Percentiles rank a stretch among this genome's conserved stretches.
These are phyloP conservation scores for Holothuria scabra DNA, from an alignment of 53 echinoderm and acorn worm genomes.

Conservation along the genomic window DNA sequence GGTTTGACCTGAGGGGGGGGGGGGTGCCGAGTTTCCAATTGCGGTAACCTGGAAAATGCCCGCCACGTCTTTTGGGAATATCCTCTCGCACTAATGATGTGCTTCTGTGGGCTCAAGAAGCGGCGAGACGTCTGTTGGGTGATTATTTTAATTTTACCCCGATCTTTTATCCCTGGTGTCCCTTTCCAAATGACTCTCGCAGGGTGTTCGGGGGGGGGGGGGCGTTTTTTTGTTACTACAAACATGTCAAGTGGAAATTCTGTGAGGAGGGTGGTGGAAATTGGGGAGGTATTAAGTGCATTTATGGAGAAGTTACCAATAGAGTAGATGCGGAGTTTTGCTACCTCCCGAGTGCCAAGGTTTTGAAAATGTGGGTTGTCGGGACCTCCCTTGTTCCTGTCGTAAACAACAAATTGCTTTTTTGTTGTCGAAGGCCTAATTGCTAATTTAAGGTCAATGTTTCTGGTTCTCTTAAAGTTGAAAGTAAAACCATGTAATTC, in stretches of 20 bases:
- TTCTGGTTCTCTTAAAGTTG: no score
- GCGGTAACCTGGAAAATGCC: background rate
- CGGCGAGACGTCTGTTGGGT: background rate
- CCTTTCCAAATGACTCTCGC: background rate
- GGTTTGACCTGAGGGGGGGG: background rate
- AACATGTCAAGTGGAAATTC: slow-evolving; percentile 16
- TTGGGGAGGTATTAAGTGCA: background rate
- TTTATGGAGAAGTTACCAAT: background rate
- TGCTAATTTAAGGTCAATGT: no score
- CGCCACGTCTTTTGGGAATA: slow-evolving; percentile 45
- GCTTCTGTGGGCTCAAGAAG: slow-evolving; percentile 17
- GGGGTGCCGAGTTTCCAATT: slow-evolving; percentile 12
- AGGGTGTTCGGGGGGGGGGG: background rate
- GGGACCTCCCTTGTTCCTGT: background rate
- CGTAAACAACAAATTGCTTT: background rate
- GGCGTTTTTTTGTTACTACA: background rate
- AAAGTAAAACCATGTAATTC: no score
- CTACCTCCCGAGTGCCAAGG: background rate
- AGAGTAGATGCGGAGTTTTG: background rate
- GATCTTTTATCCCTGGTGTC: background rate
- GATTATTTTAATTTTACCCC: background rate
- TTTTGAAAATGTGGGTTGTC: background rate
- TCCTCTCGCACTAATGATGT: background rate
- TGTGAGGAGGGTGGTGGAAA: background rate
- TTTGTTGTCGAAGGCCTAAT: background rate